Conservation (phyloP, 2,113 vertebrate species). For the Malaclemys terrapin region DNA sequence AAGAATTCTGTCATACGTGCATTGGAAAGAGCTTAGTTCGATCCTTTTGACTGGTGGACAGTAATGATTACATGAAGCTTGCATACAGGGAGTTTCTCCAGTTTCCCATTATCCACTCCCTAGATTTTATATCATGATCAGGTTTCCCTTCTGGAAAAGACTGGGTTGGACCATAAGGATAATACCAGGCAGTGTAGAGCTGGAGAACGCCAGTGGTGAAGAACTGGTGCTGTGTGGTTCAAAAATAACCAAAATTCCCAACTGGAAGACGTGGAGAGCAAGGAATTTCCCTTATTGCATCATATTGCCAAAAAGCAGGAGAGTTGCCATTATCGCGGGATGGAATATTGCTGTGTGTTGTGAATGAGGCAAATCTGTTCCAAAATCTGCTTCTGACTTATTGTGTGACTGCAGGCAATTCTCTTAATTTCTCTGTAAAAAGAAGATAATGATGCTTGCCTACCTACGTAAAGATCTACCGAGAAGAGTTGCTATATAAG, state of each 20-base stretch:
- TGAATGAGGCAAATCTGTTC: conserved; percentile 41
- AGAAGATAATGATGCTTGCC: background rate
- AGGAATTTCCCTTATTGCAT: background rate
- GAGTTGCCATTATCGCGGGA: background rate
- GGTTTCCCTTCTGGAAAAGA: background rate
- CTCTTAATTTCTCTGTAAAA: background rate
- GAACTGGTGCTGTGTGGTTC: background rate
- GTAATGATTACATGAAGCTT: background rate
- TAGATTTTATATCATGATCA: background rate
- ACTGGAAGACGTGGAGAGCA: background rate
- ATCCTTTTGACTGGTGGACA: background rate
- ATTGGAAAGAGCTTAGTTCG: background rate
- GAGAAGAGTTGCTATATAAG: background rate
- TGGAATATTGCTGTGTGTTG: background rate
- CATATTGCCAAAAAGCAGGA: background rate
- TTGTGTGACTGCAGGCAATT: background rate
- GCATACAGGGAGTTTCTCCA: background rate
- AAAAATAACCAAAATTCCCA: conserved; percentile 5
- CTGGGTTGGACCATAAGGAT: background rate
- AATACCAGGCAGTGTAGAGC: background rate
- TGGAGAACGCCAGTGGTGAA: background rate
- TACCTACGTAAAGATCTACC: background rate
- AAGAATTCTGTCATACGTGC: background rate
- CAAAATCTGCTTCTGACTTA: background rate
- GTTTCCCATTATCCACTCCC: background rate